Percentiles rank a stretch among this genome's conserved stretches.
Conservation (phyloP, 1,140 invertebrate species). For the Dreissena rostriformis region DNA sequence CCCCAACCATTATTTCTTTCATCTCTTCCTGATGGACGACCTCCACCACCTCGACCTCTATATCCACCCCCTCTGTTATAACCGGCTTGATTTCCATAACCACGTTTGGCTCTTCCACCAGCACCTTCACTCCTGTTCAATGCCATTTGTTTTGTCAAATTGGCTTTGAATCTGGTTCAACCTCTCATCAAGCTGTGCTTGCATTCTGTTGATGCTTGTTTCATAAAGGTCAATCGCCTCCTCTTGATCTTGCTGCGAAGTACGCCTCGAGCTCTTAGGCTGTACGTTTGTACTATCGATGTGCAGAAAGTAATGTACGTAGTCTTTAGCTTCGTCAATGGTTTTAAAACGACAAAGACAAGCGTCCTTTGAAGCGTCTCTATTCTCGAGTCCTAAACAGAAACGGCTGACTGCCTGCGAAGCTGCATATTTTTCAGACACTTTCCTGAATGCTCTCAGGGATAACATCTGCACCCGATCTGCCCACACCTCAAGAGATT, state of each 20-base stretch:
- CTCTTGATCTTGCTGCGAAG: not conserved
- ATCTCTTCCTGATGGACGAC: too few species aligned
- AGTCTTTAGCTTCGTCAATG: constrained; percentile 19
- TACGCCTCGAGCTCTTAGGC: not conserved
- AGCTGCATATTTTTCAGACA: constrained; percentile 42
- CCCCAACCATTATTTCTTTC: too few species aligned
- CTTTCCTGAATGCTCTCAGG: constrained; percentile 35
- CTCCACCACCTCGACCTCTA: too few species aligned
- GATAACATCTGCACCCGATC: constrained; percentile 41
- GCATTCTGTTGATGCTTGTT: not conserved
- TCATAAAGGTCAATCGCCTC: not conserved
- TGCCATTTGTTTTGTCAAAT: too few species aligned
- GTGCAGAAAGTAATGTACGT: not conserved
- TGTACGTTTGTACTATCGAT: not conserved
- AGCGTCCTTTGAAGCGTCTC: constrained; percentile 38
- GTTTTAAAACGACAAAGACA: constrained; percentile 9
- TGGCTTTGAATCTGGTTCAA: not conserved
- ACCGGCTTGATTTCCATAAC: too few species aligned
- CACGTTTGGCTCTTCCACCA: too few species aligned
- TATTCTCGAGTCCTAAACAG: constrained; percentile 50
- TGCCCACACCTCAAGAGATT: constrained; percentile 51
- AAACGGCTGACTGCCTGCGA: constrained; percentile 50
- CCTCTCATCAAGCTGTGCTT: not conserved
- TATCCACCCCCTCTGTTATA: too few species aligned
- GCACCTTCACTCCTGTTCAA: too few species aligned